Percentiles rank a stretch among this genome's conserved stretches.
Conservation (phyloP, 2,888 invertebrate genomes). For the Sceliomorpha sp. region DNA sequence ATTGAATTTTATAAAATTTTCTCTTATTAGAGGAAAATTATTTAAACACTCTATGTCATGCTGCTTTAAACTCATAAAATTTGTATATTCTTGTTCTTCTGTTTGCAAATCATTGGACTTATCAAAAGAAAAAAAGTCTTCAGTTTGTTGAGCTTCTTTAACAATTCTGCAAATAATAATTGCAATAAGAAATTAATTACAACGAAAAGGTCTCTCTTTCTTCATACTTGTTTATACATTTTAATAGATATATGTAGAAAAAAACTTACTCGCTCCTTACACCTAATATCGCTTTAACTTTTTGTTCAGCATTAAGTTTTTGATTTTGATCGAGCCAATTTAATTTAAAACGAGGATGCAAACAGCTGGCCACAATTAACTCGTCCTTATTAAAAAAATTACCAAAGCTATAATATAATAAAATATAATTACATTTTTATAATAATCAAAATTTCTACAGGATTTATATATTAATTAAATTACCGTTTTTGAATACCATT, state of each 20-base stretch:
- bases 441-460: neutral
- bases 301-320: neutral
- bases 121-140: conserved; percentile 4
- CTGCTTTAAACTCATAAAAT: neutral
- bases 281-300: neutral
- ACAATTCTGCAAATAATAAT: neutral
- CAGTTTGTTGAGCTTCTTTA: neutral
- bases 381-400: conserved; percentile 1
- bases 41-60: neutral
- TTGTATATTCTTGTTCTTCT: neutral
- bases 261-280: neutral
- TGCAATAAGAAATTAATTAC: neutral
- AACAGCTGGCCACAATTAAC: conserved; percentile 4
- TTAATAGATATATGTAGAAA: neutral
- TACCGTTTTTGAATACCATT: neutral
- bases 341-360: conserved; percentile 8
- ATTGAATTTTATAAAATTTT: conserved; percentile 14
- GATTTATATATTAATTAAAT: neutral
- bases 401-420: conserved; percentile 1
- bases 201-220: neutral
- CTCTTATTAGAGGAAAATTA: neutral
- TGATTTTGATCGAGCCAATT: neutral
- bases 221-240: neutral
- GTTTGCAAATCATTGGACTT: neutral
- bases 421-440: neutral